Percentiles rank a stretch among this genome's conserved stretches.
Evolutionary conservation across 2,888 invertebrate species (phyloP).

Genomic region (Drosophila koepferae): DNA sequence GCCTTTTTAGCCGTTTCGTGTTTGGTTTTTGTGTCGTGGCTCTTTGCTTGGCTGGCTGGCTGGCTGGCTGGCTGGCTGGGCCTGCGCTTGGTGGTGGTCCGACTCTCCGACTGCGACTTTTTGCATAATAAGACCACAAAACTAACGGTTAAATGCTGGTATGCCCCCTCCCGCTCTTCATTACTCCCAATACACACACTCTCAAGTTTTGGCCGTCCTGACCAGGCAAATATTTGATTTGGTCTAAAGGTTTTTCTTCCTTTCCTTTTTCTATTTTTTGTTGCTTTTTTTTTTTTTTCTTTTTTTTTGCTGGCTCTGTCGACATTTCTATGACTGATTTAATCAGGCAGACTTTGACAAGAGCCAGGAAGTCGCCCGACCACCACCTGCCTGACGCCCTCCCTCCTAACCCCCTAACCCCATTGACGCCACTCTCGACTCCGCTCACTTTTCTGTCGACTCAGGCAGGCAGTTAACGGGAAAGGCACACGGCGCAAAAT

Average conservation of each 20-base stretch:
- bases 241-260: constrained; percentile 70
- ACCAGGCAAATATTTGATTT: constrained; percentile 78
- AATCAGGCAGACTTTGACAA: constrained; percentile 81
- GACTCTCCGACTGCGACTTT: constrained; percentile 51
- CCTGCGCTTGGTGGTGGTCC: constrained; percentile 67
- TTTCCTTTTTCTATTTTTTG: constrained; percentile 26
- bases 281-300: constrained; percentile 19
- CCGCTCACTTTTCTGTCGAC: constrained; percentile 60
- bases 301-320: constrained; percentile 51
- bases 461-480: constrained; percentile 52
- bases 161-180: constrained; percentile 20
- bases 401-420: not conserved
- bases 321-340: constrained; percentile 82
- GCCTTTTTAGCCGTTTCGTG: constrained; percentile 78
- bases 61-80: constrained; percentile 39
- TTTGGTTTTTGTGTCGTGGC: constrained; percentile 73
- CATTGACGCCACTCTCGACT: not conserved
- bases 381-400: constrained; percentile 48
- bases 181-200: not conserved
- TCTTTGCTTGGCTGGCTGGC: constrained; percentile 53
- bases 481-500: constrained; percentile 67
- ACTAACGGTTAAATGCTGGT: constrained; percentile 79
- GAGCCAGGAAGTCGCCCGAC: constrained; percentile 75
- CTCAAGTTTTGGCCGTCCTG: constrained; percentile 38
- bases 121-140: constrained; percentile 83